A percentile compares a stretch with the other conserved stretches of the same genome.
phyloP scores from a whole-genome alignment of 2,113 vertebrate species.

The Larimichthys crocea region DNA sequence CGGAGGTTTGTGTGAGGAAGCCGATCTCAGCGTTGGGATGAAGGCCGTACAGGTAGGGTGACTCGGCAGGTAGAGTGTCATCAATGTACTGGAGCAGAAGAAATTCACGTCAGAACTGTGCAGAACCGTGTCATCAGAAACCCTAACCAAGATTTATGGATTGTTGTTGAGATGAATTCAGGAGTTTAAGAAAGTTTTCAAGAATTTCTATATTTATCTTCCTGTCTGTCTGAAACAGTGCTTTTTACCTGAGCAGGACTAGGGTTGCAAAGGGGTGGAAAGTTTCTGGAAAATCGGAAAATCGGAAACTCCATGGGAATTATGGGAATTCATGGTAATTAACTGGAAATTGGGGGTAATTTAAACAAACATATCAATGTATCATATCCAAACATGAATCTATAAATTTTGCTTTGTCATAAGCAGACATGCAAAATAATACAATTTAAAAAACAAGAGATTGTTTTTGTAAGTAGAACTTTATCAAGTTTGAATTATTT shows the following conservation, averaged over 20 bases:
- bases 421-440: too few species aligned
- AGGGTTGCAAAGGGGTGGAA: too few species aligned
- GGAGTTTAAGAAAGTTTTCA: not conserved
- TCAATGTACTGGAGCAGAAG: slow-evolving; percentile 90
- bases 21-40: slow-evolving; percentile 97
- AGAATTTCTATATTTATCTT: not conserved
- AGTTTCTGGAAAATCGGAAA: too few species aligned
- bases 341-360: too few species aligned
- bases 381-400: too few species aligned
- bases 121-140: not conserved
- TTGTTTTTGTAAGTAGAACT: too few species aligned
- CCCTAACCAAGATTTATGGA: not conserved
- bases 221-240: not conserved
- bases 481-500: too few species aligned
- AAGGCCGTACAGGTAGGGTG: slow-evolving; percentile 93
- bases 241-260: not conserved
- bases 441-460: too few species aligned
- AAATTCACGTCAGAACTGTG: slow-evolving; percentile 10
- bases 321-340: too few species aligned
- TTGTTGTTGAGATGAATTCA: not conserved
- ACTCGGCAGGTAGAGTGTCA: slow-evolving; percentile 88
- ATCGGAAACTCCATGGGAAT: too few species aligned
- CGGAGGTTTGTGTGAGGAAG: slow-evolving; percentile 92
- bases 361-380: too few species aligned
- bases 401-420: too few species aligned